A percentile compares a stretch with the other conserved stretches of the same genome.
Evolutionary conservation across 2,888 invertebrate species (phyloP).

Genomic region (Drosophila buzzatii): DNA sequence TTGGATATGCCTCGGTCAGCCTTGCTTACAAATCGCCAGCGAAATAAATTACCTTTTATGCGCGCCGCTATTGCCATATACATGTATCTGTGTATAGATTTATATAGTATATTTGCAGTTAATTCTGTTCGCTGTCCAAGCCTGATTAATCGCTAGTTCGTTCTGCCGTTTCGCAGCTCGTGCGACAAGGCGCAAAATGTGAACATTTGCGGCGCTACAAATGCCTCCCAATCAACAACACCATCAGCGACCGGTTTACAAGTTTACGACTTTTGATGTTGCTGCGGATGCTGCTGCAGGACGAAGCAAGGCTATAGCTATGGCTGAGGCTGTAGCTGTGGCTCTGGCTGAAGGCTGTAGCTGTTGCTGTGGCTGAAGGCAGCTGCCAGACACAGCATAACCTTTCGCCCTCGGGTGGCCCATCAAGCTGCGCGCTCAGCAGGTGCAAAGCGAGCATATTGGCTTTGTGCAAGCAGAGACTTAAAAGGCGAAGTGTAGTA

Average conservation of each 20-base stretch:
- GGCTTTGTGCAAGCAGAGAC: neutral
- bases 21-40: constrained; percentile 67
- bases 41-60: constrained; percentile 60
- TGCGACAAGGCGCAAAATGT: constrained; percentile 59
- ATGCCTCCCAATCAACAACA: constrained; percentile 75
- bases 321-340: neutral
- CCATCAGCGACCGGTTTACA: constrained; percentile 75
- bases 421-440: neutral
- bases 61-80: neutral
- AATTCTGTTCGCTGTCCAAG: constrained; percentile 24
- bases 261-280: constrained; percentile 77
- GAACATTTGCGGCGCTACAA: constrained; percentile 70
- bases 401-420: neutral
- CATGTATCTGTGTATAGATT: neutral
- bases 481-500: too few relatives aligned
- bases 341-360: too few relatives aligned
- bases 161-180: constrained; percentile 8
- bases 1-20: constrained; percentile 24
- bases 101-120: constrained; percentile 22
- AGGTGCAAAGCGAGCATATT: neutral
- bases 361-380: neutral
- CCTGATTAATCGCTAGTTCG: constrained; percentile 48
- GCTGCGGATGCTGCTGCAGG: constrained; percentile 15
- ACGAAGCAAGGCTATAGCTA: neutral
- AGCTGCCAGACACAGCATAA: constrained; percentile 28